Percentiles rank a stretch among this genome's conserved stretches.
Evolutionary conservation across 2,113 vertebrate genomes (phyloP).

Genomic region (Boulengeromyrus knoepffleri): DNA sequence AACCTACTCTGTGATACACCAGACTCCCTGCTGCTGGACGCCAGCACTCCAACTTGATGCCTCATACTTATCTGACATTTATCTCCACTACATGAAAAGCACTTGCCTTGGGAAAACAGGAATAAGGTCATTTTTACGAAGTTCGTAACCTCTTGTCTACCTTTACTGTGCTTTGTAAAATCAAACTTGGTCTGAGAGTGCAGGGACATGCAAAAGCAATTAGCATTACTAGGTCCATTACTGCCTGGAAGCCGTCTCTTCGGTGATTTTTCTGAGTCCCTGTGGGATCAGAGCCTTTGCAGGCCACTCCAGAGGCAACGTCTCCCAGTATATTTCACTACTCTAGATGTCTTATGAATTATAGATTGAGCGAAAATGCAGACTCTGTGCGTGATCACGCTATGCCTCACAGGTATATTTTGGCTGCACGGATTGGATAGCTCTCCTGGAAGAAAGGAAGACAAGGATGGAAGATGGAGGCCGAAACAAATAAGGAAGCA

Average conservation of each 20-base stretch:
- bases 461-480: background rate
- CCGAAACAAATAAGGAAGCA: background rate
- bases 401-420: background rate
- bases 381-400: background rate
- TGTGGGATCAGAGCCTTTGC: background rate
- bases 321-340: background rate
- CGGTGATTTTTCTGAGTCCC: background rate
- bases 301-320: background rate
- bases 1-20: too few species aligned
- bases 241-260: background rate
- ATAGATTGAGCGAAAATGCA: constrained; percentile 7
- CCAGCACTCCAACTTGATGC: background rate
- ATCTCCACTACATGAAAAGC: background rate
- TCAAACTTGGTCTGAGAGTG: background rate
- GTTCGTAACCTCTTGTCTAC: background rate
- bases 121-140: background rate
- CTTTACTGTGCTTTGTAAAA: background rate
- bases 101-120: background rate
- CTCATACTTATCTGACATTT: background rate
- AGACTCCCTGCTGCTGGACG: background rate
- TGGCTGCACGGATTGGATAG: background rate
- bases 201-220: background rate
- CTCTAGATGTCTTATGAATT: background rate
- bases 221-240: background rate
- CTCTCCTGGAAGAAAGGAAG: background rate